Percentiles rank a stretch among this genome's conserved stretches.
Evolutionary conservation across 1,140 invertebrate species (phyloP).

Genomic region (Eurytemora carolleeae): DNA sequence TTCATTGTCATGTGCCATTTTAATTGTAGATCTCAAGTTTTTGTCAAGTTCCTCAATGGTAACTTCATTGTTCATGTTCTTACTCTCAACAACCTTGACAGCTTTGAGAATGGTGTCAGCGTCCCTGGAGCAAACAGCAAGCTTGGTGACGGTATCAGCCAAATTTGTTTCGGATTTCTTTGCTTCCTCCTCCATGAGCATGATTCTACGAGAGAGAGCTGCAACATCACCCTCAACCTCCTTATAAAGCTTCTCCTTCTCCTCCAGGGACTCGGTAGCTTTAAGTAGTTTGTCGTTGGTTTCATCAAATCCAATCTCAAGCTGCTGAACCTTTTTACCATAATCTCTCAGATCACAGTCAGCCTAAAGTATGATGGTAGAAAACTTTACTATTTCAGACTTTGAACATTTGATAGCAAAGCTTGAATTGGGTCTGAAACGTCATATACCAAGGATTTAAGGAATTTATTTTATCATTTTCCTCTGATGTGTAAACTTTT

Average conservation of each 20-base stretch:
- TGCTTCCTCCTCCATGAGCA: slow-evolving; percentile 8
- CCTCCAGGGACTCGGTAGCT: neutral
- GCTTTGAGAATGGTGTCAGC: slow-evolving; percentile 12
- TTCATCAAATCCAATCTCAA: neutral
- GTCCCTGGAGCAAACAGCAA: slow-evolving; percentile 12
- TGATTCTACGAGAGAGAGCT: neutral
- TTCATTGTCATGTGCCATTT: neutral
- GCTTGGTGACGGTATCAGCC: slow-evolving; percentile 14
- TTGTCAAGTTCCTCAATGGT: slow-evolving; percentile 7
- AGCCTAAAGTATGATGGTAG: neutral
- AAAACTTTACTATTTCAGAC: no score
- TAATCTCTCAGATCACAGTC: neutral
- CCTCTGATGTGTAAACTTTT: no score
- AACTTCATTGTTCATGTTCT: slow-evolving; percentile 13
- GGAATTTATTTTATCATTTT: no score
- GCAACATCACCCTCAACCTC: neutral
- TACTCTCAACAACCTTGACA: slow-evolving; percentile 14
- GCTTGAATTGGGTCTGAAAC: no score
- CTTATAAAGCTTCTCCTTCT: slow-evolving; percentile 3
- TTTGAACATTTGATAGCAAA: no score
- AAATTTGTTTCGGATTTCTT: slow-evolving; percentile 14
- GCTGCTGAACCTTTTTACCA: neutral
- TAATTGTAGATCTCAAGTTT: neutral
- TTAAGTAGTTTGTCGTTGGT: neutral
- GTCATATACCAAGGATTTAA: no score